Base-by-base conservation (phyloP, 2,888 invertebrate species). In the Plagodis dolabraria region DNA sequence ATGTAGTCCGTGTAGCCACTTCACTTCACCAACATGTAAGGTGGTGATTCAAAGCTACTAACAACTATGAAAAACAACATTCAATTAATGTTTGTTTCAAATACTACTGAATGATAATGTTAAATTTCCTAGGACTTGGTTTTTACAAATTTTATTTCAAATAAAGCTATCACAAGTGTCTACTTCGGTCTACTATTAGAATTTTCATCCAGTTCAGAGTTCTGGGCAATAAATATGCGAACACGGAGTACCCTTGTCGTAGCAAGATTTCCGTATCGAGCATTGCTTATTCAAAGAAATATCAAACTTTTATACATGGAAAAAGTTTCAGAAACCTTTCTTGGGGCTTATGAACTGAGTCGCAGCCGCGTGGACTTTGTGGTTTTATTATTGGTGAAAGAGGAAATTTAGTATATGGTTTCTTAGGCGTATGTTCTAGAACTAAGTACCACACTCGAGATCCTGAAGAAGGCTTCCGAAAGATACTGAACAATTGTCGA, bases 241-340 rank as follows among this genome's bases (percentile, higher is more conserved):
- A 49, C 57, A 48, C 42, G n/a, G 50, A 50, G 12, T 22, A 43
- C 38, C 52, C 52, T 52, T 57, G 57, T 52, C 57, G 57, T n/a
- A 43, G 46, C 52, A 47, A 52, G 47, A 48, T 47, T 47, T 46
- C 50, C 47, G 45, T 45, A 36, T 46, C 43, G 38, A 45, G 38
- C 40, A 53, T 59, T 35, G 42, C 45, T 59, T 54, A 54, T 59
- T 59, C 59, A 54, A 51, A 51, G 47, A 54, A 54, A 54, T 47
- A 60, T 60, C 50, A 42, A 59, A 59, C 43, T 60, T 47, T 51
- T 47, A 54, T 51, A 55, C 47, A 55, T 47, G 12, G 12, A 47
- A 59, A n/a, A 55, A 55, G 43, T 47, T 54, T 44, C n/a, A 11
- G 22, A 40, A 22, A 33, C 53, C 35, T 48, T 51, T 57, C 53